These are phyloP conservation scores for Peromyscus leucopus DNA, from an alignment of 2,113 vertebrate genomes.

Conservation along the genomic window DNA sequence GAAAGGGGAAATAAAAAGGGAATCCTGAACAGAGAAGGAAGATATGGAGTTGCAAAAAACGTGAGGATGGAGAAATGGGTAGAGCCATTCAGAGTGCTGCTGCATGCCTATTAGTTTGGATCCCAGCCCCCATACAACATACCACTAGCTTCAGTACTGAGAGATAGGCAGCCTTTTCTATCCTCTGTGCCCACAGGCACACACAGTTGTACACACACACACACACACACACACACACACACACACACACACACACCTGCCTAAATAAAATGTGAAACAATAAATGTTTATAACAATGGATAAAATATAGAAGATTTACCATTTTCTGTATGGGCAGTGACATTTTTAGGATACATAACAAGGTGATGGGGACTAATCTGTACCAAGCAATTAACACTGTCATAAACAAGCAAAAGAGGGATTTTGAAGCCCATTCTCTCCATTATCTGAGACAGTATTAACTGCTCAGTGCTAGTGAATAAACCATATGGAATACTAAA, in stretches of 20 bases:
- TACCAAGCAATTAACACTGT: background rate
- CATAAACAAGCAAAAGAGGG: background rate
- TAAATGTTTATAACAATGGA: background rate
- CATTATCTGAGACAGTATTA: background rate
- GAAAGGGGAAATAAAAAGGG: background rate
- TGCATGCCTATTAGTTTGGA: no score
- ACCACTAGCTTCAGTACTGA: background rate
- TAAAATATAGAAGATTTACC: constrained; percentile 9
- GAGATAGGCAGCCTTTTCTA: background rate
- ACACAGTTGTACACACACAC: no score
- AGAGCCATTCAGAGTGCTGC: background rate
- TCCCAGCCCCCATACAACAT: no score
- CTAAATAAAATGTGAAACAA: background rate
- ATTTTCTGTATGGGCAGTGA: background rate
- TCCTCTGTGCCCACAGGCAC: no score
- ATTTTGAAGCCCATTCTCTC: background rate
- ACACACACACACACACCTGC: no score
- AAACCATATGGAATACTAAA: background rate
- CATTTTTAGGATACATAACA: background rate
- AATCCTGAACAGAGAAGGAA: background rate
- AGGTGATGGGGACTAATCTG: background rate
- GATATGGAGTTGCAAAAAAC: background rate
- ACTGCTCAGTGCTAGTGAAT: background rate
- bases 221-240: no score
- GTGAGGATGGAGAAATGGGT: no score